Evolutionary conservation across 2,797 vertebrate species (phyloP).

Genomic region (Melanotaenia nigrans): DNA sequence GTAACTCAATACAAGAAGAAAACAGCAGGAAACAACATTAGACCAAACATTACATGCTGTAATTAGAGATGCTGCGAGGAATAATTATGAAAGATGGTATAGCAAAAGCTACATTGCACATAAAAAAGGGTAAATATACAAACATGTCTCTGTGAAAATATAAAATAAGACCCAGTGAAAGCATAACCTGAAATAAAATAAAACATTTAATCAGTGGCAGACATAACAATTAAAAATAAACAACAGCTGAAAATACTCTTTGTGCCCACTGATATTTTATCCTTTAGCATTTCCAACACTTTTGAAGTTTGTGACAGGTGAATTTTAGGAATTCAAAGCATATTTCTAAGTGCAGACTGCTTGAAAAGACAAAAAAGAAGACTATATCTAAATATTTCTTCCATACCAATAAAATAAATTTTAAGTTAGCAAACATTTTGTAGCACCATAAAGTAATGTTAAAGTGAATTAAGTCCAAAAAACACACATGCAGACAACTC

Average conservation of each 20-base stretch:
- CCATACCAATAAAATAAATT: conserved; percentile 52
- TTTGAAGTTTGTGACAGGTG: conserved; percentile 11
- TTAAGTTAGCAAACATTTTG: conserved; percentile 68
- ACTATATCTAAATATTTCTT: conserved; percentile 43
- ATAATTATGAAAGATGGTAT: conserved; percentile 72
- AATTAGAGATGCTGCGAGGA: conserved; percentile 69
- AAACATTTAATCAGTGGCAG: conserved; percentile 34
- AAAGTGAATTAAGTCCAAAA: conserved; percentile 35
- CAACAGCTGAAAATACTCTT: conserved; percentile 55
- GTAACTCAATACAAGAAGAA: conserved; percentile 61
- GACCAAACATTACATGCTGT: conserved; percentile 63
- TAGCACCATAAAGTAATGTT: conserved; percentile 69
- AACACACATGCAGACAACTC: conserved; percentile 13
- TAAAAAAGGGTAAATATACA: conserved; percentile 36
- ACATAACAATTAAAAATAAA: conserved; percentile 31
- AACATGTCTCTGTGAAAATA: conserved; percentile 18
- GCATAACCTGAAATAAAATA: conserved; percentile 9
- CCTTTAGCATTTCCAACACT: conserved; percentile 38
- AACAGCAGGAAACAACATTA: conserved; percentile 63
- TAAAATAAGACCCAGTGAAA: conserved; percentile 40
- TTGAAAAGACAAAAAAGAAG: background rate
- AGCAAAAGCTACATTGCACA: conserved; percentile 48
- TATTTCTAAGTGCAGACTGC: conserved; percentile 19
- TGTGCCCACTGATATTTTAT: conserved; percentile 45
- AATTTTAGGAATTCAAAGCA: conserved; percentile 36